Evolutionary conservation across 2,113 vertebrate species (phyloP).

Genomic region (Chunga burmeisteri): DNA sequence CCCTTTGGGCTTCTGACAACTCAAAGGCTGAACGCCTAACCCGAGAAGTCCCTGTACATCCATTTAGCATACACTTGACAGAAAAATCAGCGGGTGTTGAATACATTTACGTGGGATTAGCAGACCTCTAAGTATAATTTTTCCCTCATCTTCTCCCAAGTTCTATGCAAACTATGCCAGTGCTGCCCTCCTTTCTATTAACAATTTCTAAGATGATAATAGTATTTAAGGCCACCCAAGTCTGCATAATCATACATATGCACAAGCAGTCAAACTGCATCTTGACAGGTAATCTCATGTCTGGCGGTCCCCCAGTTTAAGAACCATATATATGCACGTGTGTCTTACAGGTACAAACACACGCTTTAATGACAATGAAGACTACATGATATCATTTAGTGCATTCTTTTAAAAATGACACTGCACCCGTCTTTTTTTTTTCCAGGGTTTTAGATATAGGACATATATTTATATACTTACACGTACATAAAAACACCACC

Average conservation of each 20-base stretch:
- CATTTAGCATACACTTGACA: background rate
- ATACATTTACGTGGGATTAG: background rate
- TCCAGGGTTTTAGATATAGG: background rate
- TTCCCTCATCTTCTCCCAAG: background rate
- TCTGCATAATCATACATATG: background rate
- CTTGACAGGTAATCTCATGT: background rate
- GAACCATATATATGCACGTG: background rate
- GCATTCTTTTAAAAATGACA: background rate
- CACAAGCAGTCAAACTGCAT: background rate
- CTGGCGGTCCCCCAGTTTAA: background rate
- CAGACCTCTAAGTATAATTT: background rate
- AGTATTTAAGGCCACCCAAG: background rate
- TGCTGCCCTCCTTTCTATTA: background rate
- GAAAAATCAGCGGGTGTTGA: background rate
- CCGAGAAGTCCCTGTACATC: background rate
- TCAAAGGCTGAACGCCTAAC: background rate
- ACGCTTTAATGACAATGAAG: background rate
- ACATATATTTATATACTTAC: background rate
- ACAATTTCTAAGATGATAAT: background rate
- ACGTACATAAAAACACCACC: background rate
- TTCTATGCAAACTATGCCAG: background rate
- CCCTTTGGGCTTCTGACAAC: background rate
- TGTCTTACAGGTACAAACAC: background rate
- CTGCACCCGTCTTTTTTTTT: background rate
- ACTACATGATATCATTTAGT: background rate